Evolutionary conservation across 2,888 invertebrate genomes (phyloP), one percentile per base, ranked within the genome.

Genomic region (Thecophora atra): DNA sequence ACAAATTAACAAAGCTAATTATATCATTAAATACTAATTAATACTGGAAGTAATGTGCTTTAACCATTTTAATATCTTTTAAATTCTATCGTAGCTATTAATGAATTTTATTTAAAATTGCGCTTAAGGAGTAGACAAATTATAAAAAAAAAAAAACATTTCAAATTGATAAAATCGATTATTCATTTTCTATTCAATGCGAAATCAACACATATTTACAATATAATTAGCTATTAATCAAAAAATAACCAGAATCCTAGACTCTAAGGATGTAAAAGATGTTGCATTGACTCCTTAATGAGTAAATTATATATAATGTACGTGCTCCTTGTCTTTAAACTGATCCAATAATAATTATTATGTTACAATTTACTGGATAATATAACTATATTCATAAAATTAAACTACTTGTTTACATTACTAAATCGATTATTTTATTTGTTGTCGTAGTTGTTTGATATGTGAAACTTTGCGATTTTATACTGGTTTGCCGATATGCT

Each of bases 191-290:
- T 67, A 70, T 42, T 54, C 51, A 56, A 67, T 70, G 69, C n/a
- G 62, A 65, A 62, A 51, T 65, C 52, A 60, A 73, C 65, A 51
- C 56, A 66, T 64, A 56, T 69, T 70, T 74, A 71, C 71, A 71
- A 42, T 60, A 26, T 75, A n/a, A n/a, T 74, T 74, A 72, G 64
- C 72, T 72, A 72, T 72, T 72, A 72, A 73, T 71, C 75, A 28
- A 51, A 64, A 47, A 69, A 56, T 15, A 54, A 72, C 71, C 60
- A 70, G 62, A 70, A 70, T 47, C 54, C 17, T 70, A 60, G 51
- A 30, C 62, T 70, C 54, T 42, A 68, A 67, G n/a, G 26, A 62
- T 44, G 30, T 62, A 54, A 56, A 64, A 70, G 58, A 68, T 68
- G 68, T 68, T n/a, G n/a, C n/a, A n/a, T n/a, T 68, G 56, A 68